These are phyloP conservation scores for Rotaria macrura DNA, from an alignment of 2,888 invertebrate species.

Conservation along the genomic window DNA sequence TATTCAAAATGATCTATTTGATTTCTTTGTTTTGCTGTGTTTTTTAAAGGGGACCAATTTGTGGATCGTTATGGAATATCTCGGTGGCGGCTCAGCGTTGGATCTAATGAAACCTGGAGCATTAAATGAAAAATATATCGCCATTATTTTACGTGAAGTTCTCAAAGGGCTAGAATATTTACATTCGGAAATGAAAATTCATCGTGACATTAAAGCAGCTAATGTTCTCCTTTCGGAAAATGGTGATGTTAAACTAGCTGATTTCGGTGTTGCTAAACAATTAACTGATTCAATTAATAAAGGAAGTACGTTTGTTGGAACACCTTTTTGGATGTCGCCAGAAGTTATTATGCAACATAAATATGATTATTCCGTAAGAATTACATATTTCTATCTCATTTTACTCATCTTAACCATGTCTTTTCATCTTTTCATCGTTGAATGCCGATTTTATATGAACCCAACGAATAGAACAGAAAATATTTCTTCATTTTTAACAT, in stretches of 20 bases:
- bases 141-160: constrained; percentile 91
- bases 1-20: not conserved
- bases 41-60: constrained; percentile 80
- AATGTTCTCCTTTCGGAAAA: constrained; percentile 93
- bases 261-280: constrained; percentile 51
- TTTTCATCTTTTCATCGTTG: too few relatives aligned
- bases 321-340: constrained; percentile 94
- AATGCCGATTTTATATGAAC: too few relatives aligned
- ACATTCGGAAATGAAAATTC: constrained; percentile 92
- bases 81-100: constrained; percentile 95
- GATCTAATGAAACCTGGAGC: constrained; percentile 98
- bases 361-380: constrained; percentile 62
- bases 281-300: constrained; percentile 59
- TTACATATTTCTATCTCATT: too few relatives aligned
- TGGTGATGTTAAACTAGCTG: constrained; percentile 61
- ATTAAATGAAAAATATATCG: constrained; percentile 98
- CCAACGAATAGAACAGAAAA: too few relatives aligned
- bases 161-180: constrained; percentile 95
- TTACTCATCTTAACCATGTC: too few relatives aligned
- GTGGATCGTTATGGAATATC: constrained; percentile 96
- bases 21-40: constrained; percentile 21
- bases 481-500: too few relatives aligned
- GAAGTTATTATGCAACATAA: constrained; percentile 90
- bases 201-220: constrained; percentile 97
- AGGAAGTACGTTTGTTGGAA: constrained; percentile 86